Evolutionary conservation across 2,888 invertebrate species (phyloP).

Genomic region (Adelognathus sp.): DNA sequence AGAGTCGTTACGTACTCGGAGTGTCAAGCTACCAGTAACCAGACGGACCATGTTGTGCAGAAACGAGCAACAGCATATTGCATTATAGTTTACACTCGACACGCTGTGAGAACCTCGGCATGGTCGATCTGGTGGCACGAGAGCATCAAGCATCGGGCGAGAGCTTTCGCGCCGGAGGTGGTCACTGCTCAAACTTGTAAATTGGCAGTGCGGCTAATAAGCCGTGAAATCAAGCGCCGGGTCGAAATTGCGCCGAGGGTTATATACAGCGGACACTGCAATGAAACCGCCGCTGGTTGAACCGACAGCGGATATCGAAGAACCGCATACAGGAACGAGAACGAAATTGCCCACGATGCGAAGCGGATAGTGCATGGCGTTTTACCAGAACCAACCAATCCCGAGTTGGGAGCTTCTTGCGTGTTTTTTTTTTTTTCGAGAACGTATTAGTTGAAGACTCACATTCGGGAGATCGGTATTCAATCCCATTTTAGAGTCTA

Average conservation of each 20-base stretch:
- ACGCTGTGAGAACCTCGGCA: not conserved
- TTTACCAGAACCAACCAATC: constrained; percentile 20
- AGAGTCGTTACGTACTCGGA: constrained; percentile 33
- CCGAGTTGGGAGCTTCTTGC: not conserved
- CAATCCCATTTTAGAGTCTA: not conserved
- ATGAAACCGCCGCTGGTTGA: not conserved
- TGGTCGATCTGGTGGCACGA: constrained; percentile 32
- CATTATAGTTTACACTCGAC: constrained; percentile 35
- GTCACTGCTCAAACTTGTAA: constrained; percentile 39
- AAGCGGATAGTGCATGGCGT: not conserved
- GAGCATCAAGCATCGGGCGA: constrained; percentile 19
- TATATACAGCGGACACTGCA: constrained; percentile 4
- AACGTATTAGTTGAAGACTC: not conserved
- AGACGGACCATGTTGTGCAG: constrained; percentile 5
- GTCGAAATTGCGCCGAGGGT: constrained; percentile 28
- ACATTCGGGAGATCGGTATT: not conserved
- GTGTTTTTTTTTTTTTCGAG: not conserved
- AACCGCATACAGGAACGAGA: constrained; percentile 14
- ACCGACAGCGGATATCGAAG: constrained; percentile 34
- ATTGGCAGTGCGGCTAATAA: constrained; percentile 43
- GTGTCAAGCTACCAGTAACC: constrained; percentile 28
- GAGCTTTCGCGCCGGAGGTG: not conserved
- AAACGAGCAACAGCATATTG: constrained; percentile 38
- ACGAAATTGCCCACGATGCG: constrained; percentile 29
- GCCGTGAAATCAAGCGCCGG: constrained; percentile 48